Percentiles rank a stretch among this genome's conserved stretches.
Conservation (phyloP, 2,888 invertebrate species). For the Papilio demoleus region DNA sequence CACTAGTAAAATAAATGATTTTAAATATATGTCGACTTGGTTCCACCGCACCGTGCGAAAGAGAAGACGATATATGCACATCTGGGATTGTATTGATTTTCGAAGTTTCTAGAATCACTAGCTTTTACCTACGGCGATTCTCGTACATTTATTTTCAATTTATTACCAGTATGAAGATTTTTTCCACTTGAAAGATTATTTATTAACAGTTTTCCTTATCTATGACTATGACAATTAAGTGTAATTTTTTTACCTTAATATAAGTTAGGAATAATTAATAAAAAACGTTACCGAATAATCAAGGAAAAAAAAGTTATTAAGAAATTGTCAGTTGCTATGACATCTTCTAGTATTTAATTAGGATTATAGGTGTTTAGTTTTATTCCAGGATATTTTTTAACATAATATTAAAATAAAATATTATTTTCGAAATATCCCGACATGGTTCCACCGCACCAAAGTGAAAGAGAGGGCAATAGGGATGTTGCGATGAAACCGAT, state of each 20-base stretch:
- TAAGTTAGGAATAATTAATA: not conserved
- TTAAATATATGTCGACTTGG: not conserved
- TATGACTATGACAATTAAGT: not conserved
- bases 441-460: not conserved
- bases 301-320: not conserved
- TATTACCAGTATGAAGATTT: not conserved
- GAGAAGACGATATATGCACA: not conserved
- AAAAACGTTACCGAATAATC: not conserved
- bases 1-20: not conserved
- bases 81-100: not conserved
- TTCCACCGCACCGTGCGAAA: not conserved
- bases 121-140: not conserved
- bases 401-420: not conserved
- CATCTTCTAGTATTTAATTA: not conserved
- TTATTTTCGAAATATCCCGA: conserved; percentile 3
- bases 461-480: not conserved
- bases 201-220: not conserved
- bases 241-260: not conserved
- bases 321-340: not conserved
- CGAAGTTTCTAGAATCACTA: not conserved
- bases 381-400: not conserved
- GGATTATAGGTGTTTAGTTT: not conserved
- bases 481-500: not conserved
- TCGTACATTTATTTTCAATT: not conserved
- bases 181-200: not conserved